phyloP scores from a whole-genome alignment of 2,888 invertebrate species.

The Agrotis ipsilon region DNA sequence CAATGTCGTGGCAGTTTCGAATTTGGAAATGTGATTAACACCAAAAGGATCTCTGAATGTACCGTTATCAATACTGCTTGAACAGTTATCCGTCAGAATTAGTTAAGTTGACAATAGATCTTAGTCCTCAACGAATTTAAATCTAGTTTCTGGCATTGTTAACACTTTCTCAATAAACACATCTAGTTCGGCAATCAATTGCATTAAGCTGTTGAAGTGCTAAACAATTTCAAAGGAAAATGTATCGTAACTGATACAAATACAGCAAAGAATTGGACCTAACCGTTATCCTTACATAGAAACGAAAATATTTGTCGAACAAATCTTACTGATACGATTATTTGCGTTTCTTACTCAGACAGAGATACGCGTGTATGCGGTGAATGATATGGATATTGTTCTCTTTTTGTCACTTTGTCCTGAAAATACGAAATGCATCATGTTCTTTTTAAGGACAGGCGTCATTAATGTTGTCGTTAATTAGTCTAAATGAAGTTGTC shows the following conservation, averaged over 20 bases:
- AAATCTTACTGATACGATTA: slow-evolving; percentile 12
- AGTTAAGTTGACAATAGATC: not conserved
- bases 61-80: slow-evolving; percentile 10
- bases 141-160: slow-evolving; percentile 1
- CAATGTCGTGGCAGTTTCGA: too few species aligned
- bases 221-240: slow-evolving; percentile 18
- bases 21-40: slow-evolving; percentile 52
- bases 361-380: slow-evolving; percentile 18
- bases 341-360: slow-evolving; percentile 17
- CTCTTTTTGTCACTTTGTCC: slow-evolving; percentile 40
- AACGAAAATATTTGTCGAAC: slow-evolving; percentile 29
- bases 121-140: not conserved
- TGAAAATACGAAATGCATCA: slow-evolving; percentile 25
- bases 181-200: not conserved
- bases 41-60: slow-evolving; percentile 14
- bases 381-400: slow-evolving; percentile 29
- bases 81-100: slow-evolving; percentile 10
- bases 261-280: slow-evolving; percentile 2
- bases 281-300: slow-evolving; percentile 23
- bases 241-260: slow-evolving; percentile 10
- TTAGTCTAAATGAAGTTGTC: slow-evolving; percentile 52
- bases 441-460: slow-evolving; percentile 36
- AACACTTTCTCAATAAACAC: not conserved
- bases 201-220: not conserved
- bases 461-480: slow-evolving; percentile 51